Evolutionary conservation across 1,140 invertebrate genomes (phyloP), one percentile per base, ranked within the genome.

Genomic region (Arctopsyche grandis): DNA sequence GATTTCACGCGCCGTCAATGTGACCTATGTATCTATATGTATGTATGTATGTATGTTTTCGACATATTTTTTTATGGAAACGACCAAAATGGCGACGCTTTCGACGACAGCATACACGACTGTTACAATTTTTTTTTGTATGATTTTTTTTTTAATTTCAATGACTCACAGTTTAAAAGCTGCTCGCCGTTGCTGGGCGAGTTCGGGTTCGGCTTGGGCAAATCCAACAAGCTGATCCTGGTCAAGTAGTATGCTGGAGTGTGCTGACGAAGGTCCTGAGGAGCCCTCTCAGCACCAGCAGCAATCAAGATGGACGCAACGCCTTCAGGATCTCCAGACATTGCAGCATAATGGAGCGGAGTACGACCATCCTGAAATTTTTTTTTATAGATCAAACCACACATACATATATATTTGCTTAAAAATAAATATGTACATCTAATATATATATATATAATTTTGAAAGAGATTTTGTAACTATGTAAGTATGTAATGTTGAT

Each of bases 331-430:
- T 94, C 90, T 70, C 89, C 90, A 79, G 92, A 92, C 60, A 90
- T 91, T 0, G 92, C 91, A 22, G 93, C 93, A 86, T 96, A 97
- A 86, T 97, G 95, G 60, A 96, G 89, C 3, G 95, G 90, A 10
- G 93, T 95, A 81, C 95, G 89, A 10, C 94, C 94, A 82, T 93
- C 92, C 91, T 94, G 79, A 19, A 85, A 83, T 60, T n/a, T n/a
- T n/a, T n/a, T n/a, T 29, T 26, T 44, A 10, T 19, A 22, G 38
- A n/a, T n/a, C n/a, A n/a, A n/a, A n/a, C n/a, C n/a, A n/a, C n/a
- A n/a, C n/a, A n/a, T n/a, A n/a, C n/a, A n/a, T n/a, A n/a, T n/a
- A n/a, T n/a, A n/a, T 73, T 69, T 16, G 58, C 44, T 22, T 44
- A n/a, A 71, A n/a, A 16, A 71, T 44, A 71, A 9, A 71, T 24